Base-by-base conservation (phyloP, 2,888 invertebrate species). In the Microctonus aethiopoides region DNA sequence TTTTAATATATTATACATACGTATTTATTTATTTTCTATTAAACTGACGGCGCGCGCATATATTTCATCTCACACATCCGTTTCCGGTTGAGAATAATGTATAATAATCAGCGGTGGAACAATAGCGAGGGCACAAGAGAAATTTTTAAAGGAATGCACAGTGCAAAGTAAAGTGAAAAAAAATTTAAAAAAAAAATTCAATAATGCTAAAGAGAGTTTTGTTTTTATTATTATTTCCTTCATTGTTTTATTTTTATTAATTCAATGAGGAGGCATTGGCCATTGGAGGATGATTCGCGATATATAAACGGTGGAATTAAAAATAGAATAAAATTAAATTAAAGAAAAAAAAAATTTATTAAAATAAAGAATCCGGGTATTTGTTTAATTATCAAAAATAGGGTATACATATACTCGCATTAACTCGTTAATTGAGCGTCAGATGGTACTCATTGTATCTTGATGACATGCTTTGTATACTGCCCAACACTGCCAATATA, bases 371-470 rank as follows among this genome's bases (percentile, higher is more conserved):
- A 67, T 71, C 60, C 72, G 75, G 71, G 81, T 81, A 81, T 84
- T 85, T 85, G 85, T 85, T 85, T 85, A 85, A 86, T 86, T 84
- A 84, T 83, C 81, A 85, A 80, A 32, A 16, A 16, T 5, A 2
- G 11, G 16, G 16, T 16, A 6, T 6, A 16, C 6, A 52, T 3
- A 22, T 13, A 16, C 52, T 78, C 82, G 83, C 80, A 86, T 86
- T 86, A 86, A 86, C 85, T 86, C 84, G 86, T 84, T 86, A 86
- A 86, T 86, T 86, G 84, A 85, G 83, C 84, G 85, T 86, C 86
- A 86, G 83, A 84, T 83, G 83, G 80, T 78, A 76, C 64, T 75
- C 78, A 85, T 86, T 86, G 85, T 86, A 74, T 76, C 76, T 76
- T 76, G 71, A 77, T 86, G 86, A 86, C 85, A 82, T 81, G 83